Evolutionary conservation across 1,140 invertebrate species (phyloP).

Genomic region (Cherax quadricarinatus): DNA sequence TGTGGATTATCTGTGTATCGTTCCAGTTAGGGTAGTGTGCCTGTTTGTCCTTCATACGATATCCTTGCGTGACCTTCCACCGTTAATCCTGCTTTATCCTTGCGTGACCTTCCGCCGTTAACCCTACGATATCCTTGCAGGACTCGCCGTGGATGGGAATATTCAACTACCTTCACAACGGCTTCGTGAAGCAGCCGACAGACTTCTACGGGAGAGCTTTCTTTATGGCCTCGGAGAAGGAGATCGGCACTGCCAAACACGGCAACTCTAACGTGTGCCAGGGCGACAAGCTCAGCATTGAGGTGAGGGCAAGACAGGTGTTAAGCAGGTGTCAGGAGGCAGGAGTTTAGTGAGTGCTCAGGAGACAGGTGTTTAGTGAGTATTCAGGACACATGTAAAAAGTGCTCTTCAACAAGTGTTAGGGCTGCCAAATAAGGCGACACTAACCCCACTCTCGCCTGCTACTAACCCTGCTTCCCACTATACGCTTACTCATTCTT

Average conservation of each 20-base stretch:
- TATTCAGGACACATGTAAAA: no score
- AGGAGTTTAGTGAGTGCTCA: background rate
- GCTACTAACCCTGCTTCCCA: conserved; percentile 38
- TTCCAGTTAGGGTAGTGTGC: no score
- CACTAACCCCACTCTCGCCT: no score
- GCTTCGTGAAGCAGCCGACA: conserved; percentile 87
- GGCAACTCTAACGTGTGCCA: conserved; percentile 75
- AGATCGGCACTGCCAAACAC: conserved; percentile 58
- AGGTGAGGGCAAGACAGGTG: conserved; percentile 72
- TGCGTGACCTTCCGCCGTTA: background rate
- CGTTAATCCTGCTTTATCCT: background rate
- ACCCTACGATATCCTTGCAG: conserved; percentile 58
- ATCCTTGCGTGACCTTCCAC: background rate
- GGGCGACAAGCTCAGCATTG: conserved; percentile 74
- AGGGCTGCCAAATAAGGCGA: no score
- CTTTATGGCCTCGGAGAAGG: conserved; percentile 77
- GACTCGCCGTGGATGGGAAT: conserved; percentile 86
- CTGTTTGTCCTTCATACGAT: no score
- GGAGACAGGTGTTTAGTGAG: background rate
- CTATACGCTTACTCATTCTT: conserved; percentile 70
- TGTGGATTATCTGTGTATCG: no score
- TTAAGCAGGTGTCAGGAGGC: conserved; percentile 9
- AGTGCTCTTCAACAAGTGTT: no score
- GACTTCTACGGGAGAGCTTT: conserved; percentile 90
- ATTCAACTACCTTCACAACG: conserved; percentile 88